Evolutionary conservation across 2,888 invertebrate genomes (phyloP), one percentile per base, ranked within the genome.

Genomic region (Phortica magna): DNA sequence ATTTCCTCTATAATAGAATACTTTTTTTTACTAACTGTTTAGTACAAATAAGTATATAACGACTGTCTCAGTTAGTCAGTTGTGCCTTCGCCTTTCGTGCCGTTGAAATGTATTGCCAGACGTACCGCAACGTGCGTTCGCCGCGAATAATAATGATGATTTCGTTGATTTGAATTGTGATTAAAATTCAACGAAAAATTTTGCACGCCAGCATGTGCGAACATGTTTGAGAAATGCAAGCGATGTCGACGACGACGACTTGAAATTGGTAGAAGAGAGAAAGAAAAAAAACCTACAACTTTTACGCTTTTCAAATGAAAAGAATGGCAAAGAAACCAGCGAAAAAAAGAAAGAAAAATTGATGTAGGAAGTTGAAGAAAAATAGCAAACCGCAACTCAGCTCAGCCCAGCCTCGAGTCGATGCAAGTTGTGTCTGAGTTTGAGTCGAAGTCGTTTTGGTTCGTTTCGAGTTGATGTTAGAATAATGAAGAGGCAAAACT

Each of bases 401-500:
- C 59, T 59, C 59, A n/a, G n/a, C 59, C n/a, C n/a, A 5, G 59
- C 2, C 9, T 59, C 14, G 19, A 59, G 48, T 61, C 61, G 61
- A n/a, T n/a, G n/a, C n/a, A n/a, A 61, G 19, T 22, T 22, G 61
- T 55, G 7, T 55, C n/a, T 55, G 55, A 10, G 10, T 55, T 5
- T 55, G 55, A 55, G 55, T 55, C 55, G 55, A 55, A 22, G 61
- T 48, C 48, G 48, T 83, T 83, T 82, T 82, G 72, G 80, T 48
- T 65, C 64, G 22, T 9, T 61, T 83, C 83, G 83, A 84, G 83
- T 87, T 88, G 89, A 87, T 88, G 89, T 88, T 86, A 83, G 87
- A 89, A 90, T 90, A 89, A 90, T 90, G 87, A 89, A 89, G 90
- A 87, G 87, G 84, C 88, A 87, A 90, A 90, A 89, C 88, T 89